Conservation (phyloP, 2,113 vertebrate species). For the Butorides virescens region DNA sequence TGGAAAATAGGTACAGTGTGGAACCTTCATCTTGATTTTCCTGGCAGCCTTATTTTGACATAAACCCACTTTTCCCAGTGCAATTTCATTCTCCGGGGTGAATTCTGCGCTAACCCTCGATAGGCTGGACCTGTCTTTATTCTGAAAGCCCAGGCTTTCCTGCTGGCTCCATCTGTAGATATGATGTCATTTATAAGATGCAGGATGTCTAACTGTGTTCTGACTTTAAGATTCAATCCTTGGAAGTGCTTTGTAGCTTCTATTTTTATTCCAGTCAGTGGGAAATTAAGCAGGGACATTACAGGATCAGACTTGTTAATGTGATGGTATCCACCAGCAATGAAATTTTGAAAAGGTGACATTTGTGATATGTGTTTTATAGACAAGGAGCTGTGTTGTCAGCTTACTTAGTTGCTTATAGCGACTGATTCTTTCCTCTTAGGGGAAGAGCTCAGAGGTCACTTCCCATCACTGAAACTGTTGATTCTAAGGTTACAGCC, state of each 20-base stretch:
- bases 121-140: background rate
- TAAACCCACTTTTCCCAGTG: background rate
- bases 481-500: background rate
- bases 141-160: background rate
- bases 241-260: background rate
- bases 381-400: background rate
- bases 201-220: background rate
- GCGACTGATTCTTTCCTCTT: background rate
- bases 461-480: background rate
- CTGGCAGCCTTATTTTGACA: background rate
- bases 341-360: background rate
- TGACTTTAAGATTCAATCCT: background rate
- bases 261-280: background rate
- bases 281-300: background rate
- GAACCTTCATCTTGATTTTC: background rate
- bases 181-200: background rate
- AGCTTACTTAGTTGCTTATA: background rate
- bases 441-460: background rate
- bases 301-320: background rate
- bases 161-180: background rate
- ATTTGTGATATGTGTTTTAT: accelerated
- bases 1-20: background rate
- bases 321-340: background rate
- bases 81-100: background rate
- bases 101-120: background rate